Evolutionary conservation across 2,797 vertebrate genomes (phyloP).

Genomic region (Cuniculus paca): DNA sequence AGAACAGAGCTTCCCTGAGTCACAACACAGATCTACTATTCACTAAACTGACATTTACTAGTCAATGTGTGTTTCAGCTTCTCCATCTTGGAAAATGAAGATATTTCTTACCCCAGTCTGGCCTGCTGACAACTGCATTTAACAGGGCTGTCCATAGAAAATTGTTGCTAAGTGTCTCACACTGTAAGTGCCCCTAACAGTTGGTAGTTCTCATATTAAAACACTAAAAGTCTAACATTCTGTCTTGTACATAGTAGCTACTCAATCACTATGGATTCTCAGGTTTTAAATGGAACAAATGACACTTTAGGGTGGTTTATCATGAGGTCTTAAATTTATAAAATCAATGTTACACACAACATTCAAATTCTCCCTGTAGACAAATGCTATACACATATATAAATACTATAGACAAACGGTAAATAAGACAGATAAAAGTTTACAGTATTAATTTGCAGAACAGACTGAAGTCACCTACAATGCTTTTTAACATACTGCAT

Average conservation of each 20-base stretch:
- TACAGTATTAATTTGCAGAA: background rate
- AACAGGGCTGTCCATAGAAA: slow-evolving; percentile 14
- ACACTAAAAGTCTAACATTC: background rate
- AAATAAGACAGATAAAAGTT: background rate
- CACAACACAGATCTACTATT: background rate
- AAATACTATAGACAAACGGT: background rate
- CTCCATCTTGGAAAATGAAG: background rate
- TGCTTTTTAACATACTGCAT: background rate
- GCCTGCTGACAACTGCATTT: background rate
- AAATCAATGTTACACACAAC: background rate
- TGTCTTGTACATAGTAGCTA: background rate
- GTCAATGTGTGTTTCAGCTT: background rate
- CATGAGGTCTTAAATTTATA: slow-evolving; percentile 6
- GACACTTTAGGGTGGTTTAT: background rate
- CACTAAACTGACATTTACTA: background rate
- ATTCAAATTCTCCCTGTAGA: background rate
- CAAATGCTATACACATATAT: background rate
- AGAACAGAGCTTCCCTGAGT: background rate
- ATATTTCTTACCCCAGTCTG: background rate
- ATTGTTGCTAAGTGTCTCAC: background rate
- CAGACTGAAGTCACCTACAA: background rate
- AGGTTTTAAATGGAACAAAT: background rate
- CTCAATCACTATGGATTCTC: background rate
- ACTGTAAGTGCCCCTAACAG: background rate
- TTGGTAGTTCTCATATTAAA: background rate